phyloP scores from a whole-genome alignment of 2,888 invertebrate species.

The Latrodectus hesperus region DNA sequence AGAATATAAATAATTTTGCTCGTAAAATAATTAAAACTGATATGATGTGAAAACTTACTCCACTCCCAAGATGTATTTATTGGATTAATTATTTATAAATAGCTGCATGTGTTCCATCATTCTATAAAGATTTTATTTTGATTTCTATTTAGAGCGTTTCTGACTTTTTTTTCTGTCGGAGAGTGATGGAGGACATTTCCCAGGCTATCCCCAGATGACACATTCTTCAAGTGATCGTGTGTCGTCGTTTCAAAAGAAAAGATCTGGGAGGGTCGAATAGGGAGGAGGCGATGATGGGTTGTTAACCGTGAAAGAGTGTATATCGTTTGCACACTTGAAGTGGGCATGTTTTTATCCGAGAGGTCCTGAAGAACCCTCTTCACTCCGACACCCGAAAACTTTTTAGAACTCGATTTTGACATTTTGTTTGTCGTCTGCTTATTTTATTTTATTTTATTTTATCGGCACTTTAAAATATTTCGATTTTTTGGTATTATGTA shows the following conservation, averaged over 20 bases:
- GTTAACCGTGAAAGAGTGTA: slow-evolving; percentile 15
- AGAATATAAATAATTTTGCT: no score
- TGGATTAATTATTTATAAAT: no score
- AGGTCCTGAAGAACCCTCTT: slow-evolving; percentile 11
- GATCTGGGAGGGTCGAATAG: slow-evolving; percentile 1
- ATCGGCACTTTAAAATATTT: neutral
- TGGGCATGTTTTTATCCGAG: slow-evolving; percentile 27
- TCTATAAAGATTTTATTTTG: no score
- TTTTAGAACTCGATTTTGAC: neutral
- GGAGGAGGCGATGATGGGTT: slow-evolving; percentile 42
- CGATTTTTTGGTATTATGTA: no score
- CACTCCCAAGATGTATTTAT: no score
- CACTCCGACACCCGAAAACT: neutral
- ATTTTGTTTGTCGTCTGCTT: neutral
- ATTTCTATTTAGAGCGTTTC: no score
- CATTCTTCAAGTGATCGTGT: slow-evolving; percentile 24
- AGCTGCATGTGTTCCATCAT: no score
- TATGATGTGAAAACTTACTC: no score
- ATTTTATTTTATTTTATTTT: neutral
- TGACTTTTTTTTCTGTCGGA: slow-evolving; percentile 3
- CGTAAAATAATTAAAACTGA: no score
- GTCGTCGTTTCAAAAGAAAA: neutral
- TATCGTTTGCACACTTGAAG: slow-evolving; percentile 20
- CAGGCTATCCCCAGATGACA: slow-evolving; percentile 15
- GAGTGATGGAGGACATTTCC: slow-evolving; percentile 22